A percentile compares a stretch with the other conserved stretches of the same genome.
Conservation (phyloP, 2,888 invertebrate species). For the Vandiemenella viatica region DNA sequence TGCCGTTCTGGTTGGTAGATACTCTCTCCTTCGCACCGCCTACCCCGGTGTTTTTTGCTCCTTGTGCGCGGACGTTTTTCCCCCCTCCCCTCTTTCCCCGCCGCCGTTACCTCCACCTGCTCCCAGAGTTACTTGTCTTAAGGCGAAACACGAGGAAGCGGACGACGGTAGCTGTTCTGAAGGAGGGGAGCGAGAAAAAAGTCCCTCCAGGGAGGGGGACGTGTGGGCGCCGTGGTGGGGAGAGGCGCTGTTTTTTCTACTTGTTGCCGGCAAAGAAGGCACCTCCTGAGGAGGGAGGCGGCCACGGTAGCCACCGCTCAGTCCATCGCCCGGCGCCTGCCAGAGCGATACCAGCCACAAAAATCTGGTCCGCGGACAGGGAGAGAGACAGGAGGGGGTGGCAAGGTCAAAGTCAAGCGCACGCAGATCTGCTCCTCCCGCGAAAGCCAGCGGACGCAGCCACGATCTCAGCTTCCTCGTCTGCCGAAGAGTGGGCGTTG, state of each 20-base stretch:
- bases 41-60: slow-evolving; percentile 4
- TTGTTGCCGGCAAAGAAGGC: not conserved
- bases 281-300: slow-evolving; percentile 1
- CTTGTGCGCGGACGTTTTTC: too few relatives aligned
- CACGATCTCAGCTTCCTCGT: too few relatives aligned
- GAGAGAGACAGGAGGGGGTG: not conserved
- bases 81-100: not conserved
- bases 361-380: not conserved
- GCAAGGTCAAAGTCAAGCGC: not conserved
- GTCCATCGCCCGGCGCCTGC: slow-evolving; percentile 7
- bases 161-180: too few relatives aligned
- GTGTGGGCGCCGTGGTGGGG: not conserved
- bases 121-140: not conserved
- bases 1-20: slow-evolving; percentile 7
- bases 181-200: not conserved
- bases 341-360: not conserved
- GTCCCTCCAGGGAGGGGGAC: not conserved
- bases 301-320: not conserved
- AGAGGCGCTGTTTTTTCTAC: not conserved
- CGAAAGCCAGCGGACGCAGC: not conserved
- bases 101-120: not conserved
- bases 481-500: not conserved
- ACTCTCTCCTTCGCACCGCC: slow-evolving; percentile 7
- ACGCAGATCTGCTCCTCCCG: not conserved
- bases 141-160: not conserved